Conservation (phyloP, 2,888 invertebrate genomes). For the Acronicta leporina region DNA sequence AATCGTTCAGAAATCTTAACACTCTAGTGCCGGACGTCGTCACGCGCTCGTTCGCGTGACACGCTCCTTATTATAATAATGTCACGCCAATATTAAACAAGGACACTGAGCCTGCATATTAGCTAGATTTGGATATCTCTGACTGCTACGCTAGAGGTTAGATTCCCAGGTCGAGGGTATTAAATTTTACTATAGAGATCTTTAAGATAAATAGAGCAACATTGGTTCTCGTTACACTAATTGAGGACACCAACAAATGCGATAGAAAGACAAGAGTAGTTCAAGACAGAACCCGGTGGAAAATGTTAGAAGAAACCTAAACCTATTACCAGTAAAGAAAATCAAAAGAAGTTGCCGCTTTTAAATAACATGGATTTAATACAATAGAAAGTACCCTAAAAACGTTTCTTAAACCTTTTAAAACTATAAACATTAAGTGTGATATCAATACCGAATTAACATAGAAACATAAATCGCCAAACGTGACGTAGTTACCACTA, state of each 20-base stretch:
- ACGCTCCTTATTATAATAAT: conserved; percentile 37
- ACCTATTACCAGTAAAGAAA: conserved; percentile 3
- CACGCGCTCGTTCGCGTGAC: conserved; percentile 41
- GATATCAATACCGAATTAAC: conserved; percentile 78
- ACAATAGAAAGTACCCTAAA: conserved; percentile 44
- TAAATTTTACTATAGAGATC: too few relatives aligned
- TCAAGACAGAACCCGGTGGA: too few relatives aligned
- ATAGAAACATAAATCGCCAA: conserved; percentile 77
- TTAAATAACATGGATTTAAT: conserved; percentile 33
- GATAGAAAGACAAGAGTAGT: too few relatives aligned
- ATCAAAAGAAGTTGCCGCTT: conserved; percentile 30
- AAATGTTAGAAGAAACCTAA: too few relatives aligned
- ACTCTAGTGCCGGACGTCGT: conserved; percentile 27
- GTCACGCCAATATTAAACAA: conserved; percentile 36
- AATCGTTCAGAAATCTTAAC: conserved; percentile 42
- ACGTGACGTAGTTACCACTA: conserved; percentile 79
- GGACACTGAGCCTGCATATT: conserved; percentile 7
- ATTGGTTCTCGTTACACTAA: too few relatives aligned
- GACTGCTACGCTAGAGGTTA: too few relatives aligned
- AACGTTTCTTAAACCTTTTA: conserved; percentile 50
- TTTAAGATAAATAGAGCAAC: too few relatives aligned
- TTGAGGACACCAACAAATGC: too few relatives aligned
- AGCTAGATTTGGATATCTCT: neutral
- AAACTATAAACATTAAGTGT: conserved; percentile 64
- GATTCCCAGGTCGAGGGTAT: too few relatives aligned